Conservation (phyloP, 2,888 invertebrate species). For the Imbricaverruca yamaguchii region DNA sequence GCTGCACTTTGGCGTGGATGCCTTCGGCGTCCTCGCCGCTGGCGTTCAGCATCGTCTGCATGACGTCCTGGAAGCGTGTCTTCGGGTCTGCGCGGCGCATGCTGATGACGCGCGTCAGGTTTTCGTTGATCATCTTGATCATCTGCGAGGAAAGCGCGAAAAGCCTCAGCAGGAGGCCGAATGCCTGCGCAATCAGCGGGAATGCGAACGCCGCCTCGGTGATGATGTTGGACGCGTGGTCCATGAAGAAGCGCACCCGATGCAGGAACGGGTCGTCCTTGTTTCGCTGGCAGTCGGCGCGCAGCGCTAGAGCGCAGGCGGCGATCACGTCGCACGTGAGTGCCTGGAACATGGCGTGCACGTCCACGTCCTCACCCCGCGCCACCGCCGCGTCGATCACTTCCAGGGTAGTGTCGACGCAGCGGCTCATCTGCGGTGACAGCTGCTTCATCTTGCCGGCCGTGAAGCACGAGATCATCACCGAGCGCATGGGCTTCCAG, state of each 20-base stretch:
- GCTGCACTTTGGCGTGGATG: slow-evolving; percentile 15
- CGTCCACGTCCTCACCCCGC: slow-evolving; percentile 38
- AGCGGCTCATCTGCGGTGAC: slow-evolving; percentile 42
- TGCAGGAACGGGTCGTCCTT: slow-evolving; percentile 41
- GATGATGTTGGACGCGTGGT: slow-evolving; percentile 36
- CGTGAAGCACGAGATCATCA: slow-evolving; percentile 47
- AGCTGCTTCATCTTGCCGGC: slow-evolving; percentile 46
- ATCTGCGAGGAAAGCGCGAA: slow-evolving; percentile 38
- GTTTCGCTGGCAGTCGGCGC: slow-evolving; percentile 41
- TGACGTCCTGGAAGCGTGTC: slow-evolving; percentile 38
- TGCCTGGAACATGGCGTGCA: slow-evolving; percentile 44
- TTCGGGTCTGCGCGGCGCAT: slow-evolving; percentile 33
- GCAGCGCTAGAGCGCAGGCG: slow-evolving; percentile 45
- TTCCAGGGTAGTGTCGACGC: slow-evolving; percentile 40
- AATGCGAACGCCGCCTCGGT: slow-evolving; percentile 37
- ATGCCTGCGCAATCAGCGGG: slow-evolving; percentile 35
- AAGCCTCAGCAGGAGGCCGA: slow-evolving; percentile 35
- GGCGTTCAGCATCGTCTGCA: slow-evolving; percentile 37
- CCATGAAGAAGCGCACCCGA: slow-evolving; percentile 37
- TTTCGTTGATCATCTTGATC: slow-evolving; percentile 37
- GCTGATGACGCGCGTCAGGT: slow-evolving; percentile 36
- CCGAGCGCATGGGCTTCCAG: slow-evolving; percentile 48
- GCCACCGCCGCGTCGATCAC: slow-evolving; percentile 37
- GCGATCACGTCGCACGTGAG: slow-evolving; percentile 48
- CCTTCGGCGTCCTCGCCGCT: neutral